Percentiles rank a stretch among this genome's conserved stretches.
These are phyloP conservation scores for Nowickia ferox DNA, from an alignment of 2,888 invertebrate species.

Conservation along the genomic window DNA sequence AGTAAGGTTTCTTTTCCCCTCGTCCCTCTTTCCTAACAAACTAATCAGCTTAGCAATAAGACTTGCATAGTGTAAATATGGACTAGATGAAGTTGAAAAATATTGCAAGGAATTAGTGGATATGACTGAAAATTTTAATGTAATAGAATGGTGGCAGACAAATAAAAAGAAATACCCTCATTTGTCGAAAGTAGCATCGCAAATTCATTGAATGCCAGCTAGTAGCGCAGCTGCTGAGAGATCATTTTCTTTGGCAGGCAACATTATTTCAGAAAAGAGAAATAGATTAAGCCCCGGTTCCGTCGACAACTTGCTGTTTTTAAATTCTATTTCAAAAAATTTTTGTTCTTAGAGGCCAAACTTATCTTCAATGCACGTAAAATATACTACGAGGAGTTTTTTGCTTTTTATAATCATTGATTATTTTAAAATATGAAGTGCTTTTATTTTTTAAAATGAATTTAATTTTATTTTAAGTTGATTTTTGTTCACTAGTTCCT, in stretches of 20 bases:
- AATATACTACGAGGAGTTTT: too few species aligned
- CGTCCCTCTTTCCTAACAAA: too few species aligned
- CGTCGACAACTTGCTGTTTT: conserved; percentile 4
- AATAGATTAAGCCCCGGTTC: conserved; percentile 4
- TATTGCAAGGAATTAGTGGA: neutral
- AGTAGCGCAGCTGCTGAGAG: conserved; percentile 4
- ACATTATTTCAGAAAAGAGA: neutral
- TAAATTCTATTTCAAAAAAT: conserved; percentile 5
- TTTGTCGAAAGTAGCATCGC: neutral
- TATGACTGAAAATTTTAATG: conserved; percentile 1
- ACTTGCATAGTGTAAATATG: too few species aligned
- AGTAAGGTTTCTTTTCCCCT: too few species aligned
- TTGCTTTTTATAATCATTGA: too few species aligned
- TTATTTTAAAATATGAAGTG: too few species aligned
- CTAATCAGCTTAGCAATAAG: too few species aligned
- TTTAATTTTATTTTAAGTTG: too few species aligned
- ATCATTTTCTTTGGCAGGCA: neutral
- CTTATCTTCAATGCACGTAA: too few species aligned
- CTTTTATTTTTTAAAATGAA: too few species aligned
- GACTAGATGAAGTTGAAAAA: conserved; percentile 4
- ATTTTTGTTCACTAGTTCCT: too few species aligned
- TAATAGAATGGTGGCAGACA: neutral
- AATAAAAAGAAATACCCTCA: too few species aligned
- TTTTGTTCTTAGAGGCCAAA: neutral
- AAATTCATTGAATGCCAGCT: neutral